phyloP scores from a whole-genome alignment of 2,888 invertebrate species.

The Leptogaster cylindrica region DNA sequence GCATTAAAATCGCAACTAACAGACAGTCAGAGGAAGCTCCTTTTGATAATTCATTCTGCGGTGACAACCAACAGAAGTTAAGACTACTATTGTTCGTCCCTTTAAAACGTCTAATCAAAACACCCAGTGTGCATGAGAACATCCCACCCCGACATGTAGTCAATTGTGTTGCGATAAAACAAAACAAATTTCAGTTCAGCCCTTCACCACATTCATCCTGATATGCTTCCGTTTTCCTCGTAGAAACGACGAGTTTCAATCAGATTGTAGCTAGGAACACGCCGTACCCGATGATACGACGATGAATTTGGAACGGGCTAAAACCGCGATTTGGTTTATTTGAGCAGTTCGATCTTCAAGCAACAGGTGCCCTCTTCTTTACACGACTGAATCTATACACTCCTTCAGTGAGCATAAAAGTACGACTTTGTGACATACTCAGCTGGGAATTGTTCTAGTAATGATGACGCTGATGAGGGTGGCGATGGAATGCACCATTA shows the following conservation, averaged over 20 bases:
- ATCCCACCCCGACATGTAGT: background rate
- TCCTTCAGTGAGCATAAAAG: background rate
- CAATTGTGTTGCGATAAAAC: conserved; percentile 34
- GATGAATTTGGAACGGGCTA: background rate
- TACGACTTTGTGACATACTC: background rate
- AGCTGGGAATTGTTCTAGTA: conserved; percentile 20
- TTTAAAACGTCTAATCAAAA: conserved; percentile 37
- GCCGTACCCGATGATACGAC: conserved; percentile 14
- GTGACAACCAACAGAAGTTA: conserved; percentile 28
- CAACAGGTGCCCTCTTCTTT: conserved; percentile 24
- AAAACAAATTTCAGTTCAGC: conserved; percentile 43
- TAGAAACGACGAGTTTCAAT: conserved; percentile 50
- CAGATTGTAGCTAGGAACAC: conserved; percentile 47
- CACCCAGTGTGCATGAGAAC: conserved; percentile 7
- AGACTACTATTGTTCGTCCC: conserved; percentile 25
- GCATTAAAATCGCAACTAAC: conserved; percentile 25
- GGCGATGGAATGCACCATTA: conserved; percentile 14
- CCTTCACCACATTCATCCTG: conserved; percentile 47
- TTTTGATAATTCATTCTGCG: conserved; percentile 33
- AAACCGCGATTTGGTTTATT: conserved; percentile 9
- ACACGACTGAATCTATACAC: background rate
- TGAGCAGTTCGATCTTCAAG: conserved; percentile 14
- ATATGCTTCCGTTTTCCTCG: conserved; percentile 48
- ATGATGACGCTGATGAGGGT: conserved; percentile 22
- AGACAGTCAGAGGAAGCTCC: conserved; percentile 9